Percentiles rank a stretch among this genome's conserved stretches.
Evolutionary conservation across 1,140 invertebrate species (phyloP).

Genomic region (Polypedilum pembai): DNA sequence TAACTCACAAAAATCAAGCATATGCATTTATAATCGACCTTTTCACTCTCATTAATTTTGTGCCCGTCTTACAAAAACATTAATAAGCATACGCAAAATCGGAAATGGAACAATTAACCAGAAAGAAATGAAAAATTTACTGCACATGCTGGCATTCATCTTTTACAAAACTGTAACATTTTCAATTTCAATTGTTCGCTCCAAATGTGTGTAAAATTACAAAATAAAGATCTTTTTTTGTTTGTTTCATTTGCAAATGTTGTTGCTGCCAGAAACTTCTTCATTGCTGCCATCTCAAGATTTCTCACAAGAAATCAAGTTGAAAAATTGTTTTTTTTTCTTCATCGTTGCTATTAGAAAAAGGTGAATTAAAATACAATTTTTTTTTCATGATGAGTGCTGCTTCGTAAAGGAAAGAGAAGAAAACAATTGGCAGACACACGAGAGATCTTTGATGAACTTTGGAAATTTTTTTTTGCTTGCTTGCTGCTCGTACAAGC

Average conservation of each 20-base stretch:
- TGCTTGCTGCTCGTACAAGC: not conserved
- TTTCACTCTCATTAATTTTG: too few species aligned
- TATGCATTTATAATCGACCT: too few species aligned
- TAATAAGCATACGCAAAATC: not conserved
- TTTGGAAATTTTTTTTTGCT: not conserved
- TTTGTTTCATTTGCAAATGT: not conserved
- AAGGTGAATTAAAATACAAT: conserved; percentile 18
- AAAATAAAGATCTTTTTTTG: conserved; percentile 20
- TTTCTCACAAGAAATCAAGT: conserved; percentile 24
- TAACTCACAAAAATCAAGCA: too few species aligned
- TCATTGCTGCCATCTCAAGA: not conserved
- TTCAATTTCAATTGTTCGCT: conserved; percentile 21
- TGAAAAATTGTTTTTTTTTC: conserved; percentile 12
- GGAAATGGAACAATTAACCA: conserved; percentile 19
- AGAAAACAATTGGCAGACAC: not conserved
- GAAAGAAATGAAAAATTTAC: conserved; percentile 6
- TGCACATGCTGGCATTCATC: not conserved
- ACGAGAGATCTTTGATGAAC: conserved; percentile 22
- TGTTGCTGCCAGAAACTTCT: not conserved
- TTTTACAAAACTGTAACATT: conserved; percentile 15
- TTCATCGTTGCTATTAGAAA: not conserved
- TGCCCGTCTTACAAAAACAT: not conserved
- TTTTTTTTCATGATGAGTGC: not conserved
- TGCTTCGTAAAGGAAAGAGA: not conserved
- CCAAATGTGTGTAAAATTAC: not conserved